Conservation (phyloP, 2,797 vertebrate genomes). For the Chelon auratus region DNA sequence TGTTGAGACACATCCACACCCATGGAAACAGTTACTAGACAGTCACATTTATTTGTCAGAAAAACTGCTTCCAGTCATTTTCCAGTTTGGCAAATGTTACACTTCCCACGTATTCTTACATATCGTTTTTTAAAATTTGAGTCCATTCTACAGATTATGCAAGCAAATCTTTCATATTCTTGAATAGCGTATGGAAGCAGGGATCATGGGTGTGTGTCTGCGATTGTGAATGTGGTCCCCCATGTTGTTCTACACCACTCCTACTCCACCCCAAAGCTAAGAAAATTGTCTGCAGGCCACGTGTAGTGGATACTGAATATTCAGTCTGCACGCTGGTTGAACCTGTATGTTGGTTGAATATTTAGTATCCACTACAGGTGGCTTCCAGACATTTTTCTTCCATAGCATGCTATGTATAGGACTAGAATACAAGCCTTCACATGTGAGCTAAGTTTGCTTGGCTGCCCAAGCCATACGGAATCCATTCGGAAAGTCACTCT, state of each 20-base stretch:
- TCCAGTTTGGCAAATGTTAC: background rate
- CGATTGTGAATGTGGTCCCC: conserved; percentile 6
- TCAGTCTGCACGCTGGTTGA: too few species aligned
- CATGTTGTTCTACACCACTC: conserved; percentile 22
- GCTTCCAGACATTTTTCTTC: conserved; percentile 47
- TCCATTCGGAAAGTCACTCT: conserved; percentile 40
- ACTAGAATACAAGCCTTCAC: conserved; percentile 47
- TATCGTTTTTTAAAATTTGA: background rate
- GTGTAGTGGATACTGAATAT: too few species aligned
- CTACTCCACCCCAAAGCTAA: background rate
- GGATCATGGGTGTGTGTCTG: background rate
- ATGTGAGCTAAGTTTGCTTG: conserved; percentile 28
- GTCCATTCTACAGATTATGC: background rate
- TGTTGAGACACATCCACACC: background rate
- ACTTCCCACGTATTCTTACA: background rate
- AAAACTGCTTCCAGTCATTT: conserved; percentile 7
- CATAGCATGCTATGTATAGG: conserved; percentile 16
- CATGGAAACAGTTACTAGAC: conserved; percentile 10
- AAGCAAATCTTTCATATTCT: background rate
- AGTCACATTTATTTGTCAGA: conserved; percentile 8
- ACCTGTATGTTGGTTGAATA: conserved; percentile 25
- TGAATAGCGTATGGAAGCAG: background rate
- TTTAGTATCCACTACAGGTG: conserved; percentile 33
- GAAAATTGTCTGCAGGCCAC: too few species aligned
- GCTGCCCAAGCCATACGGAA: conserved; percentile 24